Evolutionary conservation across 2,113 vertebrate species (phyloP), one percentile per base, ranked within the genome.

Genomic region (Menidia beryllina): DNA sequence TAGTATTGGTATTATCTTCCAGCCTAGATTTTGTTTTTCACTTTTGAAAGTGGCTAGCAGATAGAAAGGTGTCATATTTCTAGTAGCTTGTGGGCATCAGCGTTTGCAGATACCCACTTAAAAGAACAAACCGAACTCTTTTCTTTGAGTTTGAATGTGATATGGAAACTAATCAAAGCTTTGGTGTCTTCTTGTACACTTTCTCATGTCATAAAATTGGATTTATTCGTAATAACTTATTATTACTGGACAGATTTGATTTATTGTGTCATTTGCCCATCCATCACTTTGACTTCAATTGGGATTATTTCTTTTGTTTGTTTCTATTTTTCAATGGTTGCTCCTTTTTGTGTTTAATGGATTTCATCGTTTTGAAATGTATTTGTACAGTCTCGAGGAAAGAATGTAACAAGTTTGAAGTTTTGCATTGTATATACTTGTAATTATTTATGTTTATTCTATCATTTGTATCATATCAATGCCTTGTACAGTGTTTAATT

Each of bases 401-500:
- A 87, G 89, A 93, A 90, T 92, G 92, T 92, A 92, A 87, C 77
- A 82, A 76, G 75, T 69, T n/a, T 61, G 70, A 86, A 83, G 85
- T 87, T 91, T 85, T 89, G 77, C 90, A 88, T 91, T 98, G 97
- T 97, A 98, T 94, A 98, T 97, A 98, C 92, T 81, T 97, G 94
- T 97, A 98, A 96, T 96, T 96, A 98, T 97, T 97, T 97, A 94
- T 95, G 96, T 97, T 94, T 85, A 87, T 92, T 85, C 82, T 93
- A 93, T 94, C 90, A 95, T 98, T 97, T 98, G 95, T 98, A 97
- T 92, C 96, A 97, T 97, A 98, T 93, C 94, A 95, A 97, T 95
- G 94, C 96, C 94, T 96, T 98, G 96, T 98, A 98, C 95, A 98
- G 95, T 97, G 96, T 95, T 96, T 94, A 5, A 30, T 34, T 34